phyloP scores from a whole-genome alignment of 2,113 vertebrate genomes.

The Laterallus jamaicensis region DNA sequence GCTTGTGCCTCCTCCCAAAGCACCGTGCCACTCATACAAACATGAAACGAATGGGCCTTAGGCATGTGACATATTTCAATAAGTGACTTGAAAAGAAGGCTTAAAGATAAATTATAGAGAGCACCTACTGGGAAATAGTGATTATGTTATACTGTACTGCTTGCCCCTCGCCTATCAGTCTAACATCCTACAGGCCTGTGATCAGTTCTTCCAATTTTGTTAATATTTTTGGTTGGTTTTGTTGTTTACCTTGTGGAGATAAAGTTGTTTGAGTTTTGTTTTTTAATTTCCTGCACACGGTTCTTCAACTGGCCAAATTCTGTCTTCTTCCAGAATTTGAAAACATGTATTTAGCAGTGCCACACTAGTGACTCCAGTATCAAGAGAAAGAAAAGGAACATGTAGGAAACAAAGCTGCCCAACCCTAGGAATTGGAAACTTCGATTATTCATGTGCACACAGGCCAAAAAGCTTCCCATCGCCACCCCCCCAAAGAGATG shows the following conservation, averaged over 20 bases:
- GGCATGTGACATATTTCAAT: not conserved
- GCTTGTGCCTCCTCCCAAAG: not conserved
- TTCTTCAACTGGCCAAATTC: not conserved
- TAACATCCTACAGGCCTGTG: not conserved
- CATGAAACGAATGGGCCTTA: not conserved
- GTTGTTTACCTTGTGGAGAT: not conserved
- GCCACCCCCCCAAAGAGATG: not conserved
- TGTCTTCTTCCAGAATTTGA: not conserved
- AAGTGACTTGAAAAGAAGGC: conserved; percentile 20
- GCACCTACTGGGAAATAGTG: not conserved
- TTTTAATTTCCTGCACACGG: not conserved
- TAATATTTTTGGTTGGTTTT: not conserved
- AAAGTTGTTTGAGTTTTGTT: not conserved
- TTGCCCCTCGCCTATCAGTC: not conserved
- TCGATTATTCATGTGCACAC: not conserved
- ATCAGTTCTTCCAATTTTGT: conserved; percentile 16
- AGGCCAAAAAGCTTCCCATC: not conserved
- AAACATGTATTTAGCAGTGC: not conserved
- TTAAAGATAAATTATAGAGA: not conserved
- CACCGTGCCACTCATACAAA: not conserved
- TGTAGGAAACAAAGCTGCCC: not conserved
- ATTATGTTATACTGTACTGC: not conserved
- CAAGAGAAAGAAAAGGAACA: not conserved
- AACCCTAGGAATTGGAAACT: not conserved
- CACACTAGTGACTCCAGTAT: not conserved